Percentiles rank a stretch among this genome's conserved stretches.
phyloP scores from a whole-genome alignment of 2,888 invertebrate species.

The Lepidocyrtoides sp. region DNA sequence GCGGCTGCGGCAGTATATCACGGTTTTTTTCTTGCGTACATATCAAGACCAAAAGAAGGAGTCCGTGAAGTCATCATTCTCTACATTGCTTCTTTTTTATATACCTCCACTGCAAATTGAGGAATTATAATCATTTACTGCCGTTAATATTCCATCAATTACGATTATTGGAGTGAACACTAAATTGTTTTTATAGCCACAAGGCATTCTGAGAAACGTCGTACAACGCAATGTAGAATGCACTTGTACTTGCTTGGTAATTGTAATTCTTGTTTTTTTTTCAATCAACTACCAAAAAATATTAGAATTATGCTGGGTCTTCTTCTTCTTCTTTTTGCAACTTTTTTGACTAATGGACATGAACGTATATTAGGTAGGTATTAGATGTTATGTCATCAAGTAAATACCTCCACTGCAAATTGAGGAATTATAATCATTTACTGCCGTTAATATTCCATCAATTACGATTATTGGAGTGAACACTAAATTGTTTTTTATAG shows the following conservation, averaged over 20 bases:
- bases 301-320: neutral
- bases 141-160: slow-evolving; percentile 31
- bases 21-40: neutral
- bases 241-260: no score
- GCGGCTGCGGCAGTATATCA: neutral
- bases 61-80: neutral
- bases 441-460: slow-evolving; percentile 24
- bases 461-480: slow-evolving; percentile 36
- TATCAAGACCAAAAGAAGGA: neutral
- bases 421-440: slow-evolving; percentile 13
- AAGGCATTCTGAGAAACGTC: neutral
- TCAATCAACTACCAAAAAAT: neutral
- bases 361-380: neutral
- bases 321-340: neutral
- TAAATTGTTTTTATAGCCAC: neutral
- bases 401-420: slow-evolving; percentile 13
- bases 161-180: slow-evolving; percentile 27
- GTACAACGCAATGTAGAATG: no score
- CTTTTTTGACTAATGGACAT: neutral
- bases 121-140: slow-evolving; percentile 18
- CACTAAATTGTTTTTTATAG: neutral
- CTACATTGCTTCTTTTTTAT: neutral
- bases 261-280: slow-evolving; percentile 7
- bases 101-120: slow-evolving; percentile 12
- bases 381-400: neutral